A percentile compares a stretch with the other conserved stretches of the same genome.
Evolutionary conservation across 2,797 vertebrate species (phyloP).

Genomic region (Molossus molossus): DNA sequence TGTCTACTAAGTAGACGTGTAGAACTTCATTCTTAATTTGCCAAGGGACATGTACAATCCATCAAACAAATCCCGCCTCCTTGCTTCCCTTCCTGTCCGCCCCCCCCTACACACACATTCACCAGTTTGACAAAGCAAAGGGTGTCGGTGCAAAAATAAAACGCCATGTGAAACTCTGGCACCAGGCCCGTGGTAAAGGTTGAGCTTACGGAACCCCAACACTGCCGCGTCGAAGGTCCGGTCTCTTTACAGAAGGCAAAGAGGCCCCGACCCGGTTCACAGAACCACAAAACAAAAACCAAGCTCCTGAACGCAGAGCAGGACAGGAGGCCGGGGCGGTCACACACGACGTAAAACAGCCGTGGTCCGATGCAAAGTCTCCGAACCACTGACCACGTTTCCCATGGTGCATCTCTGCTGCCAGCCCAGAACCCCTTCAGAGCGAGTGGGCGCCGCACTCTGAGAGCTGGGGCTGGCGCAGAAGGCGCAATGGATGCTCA

Average conservation of each 20-base stretch:
- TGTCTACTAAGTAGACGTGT: too few relatives aligned
- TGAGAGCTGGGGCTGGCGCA: background rate
- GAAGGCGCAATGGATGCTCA: background rate
- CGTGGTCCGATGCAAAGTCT: fast-evolving
- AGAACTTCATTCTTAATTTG: background rate
- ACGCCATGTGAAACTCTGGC: background rate
- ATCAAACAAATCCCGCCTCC: background rate
- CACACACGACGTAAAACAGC: background rate
- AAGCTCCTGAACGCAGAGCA: background rate
- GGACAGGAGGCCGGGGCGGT: background rate
- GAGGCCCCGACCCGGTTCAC: background rate
- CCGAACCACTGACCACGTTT: too few relatives aligned
- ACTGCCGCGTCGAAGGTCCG: background rate
- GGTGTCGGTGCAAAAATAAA: background rate
- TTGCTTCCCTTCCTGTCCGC: background rate
- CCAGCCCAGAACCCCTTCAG: background rate
- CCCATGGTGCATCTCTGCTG: background rate
- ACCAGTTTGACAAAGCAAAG: background rate
- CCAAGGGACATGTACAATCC: background rate
- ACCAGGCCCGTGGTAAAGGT: background rate
- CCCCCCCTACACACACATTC: background rate
- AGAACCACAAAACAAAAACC: background rate
- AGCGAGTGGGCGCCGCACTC: fast-evolving
- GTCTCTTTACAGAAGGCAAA: background rate
- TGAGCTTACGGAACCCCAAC: background rate